Evolutionary conservation across 1,140 invertebrate genomes (phyloP).

Genomic region (Calycopis cecrops): DNA sequence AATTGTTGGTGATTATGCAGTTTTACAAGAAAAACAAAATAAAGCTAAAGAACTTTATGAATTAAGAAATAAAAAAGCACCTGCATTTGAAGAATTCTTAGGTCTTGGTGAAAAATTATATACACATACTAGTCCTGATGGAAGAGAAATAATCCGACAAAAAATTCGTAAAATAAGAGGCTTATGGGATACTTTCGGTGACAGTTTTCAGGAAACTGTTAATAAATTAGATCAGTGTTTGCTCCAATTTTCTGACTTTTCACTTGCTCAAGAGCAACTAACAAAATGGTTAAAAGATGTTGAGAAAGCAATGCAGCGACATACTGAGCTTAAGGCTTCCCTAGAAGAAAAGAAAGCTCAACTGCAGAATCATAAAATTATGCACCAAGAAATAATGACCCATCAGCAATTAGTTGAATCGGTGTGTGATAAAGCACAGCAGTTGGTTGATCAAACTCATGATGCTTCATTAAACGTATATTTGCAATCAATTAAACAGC

Average conservation of each 20-base stretch:
- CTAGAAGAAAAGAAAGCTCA: constrained; percentile 96
- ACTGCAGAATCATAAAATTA: constrained; percentile 94
- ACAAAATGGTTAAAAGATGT: constrained; percentile 95
- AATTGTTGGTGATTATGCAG: constrained; percentile 89
- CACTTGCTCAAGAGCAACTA: constrained; percentile 90
- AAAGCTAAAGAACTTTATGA: constrained; percentile 89
- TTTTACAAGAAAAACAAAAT: constrained; percentile 90
- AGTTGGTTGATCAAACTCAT: constrained; percentile 91
- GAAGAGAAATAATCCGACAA: constrained; percentile 92
- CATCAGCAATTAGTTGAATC: constrained; percentile 92
- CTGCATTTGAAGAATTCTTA: constrained; percentile 89
- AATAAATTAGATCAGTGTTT: constrained; percentile 92
- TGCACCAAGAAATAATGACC: constrained; percentile 96
- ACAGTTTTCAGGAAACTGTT: constrained; percentile 85
- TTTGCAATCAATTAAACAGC: constrained; percentile 90
- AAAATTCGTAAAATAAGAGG: constrained; percentile 89
- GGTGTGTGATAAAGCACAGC: constrained; percentile 93
- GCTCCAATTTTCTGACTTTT: constrained; percentile 92
- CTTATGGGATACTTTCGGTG: constrained; percentile 91
- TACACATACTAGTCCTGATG: constrained; percentile 93
- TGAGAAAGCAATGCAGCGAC: constrained; percentile 92
- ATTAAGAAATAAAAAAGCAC: constrained; percentile 85
- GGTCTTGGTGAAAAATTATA: constrained; percentile 95
- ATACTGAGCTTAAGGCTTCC: constrained; percentile 92
- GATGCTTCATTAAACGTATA: constrained; percentile 91